Conservation (phyloP, 1,140 invertebrate species). For the Lucilia cuprina region DNA sequence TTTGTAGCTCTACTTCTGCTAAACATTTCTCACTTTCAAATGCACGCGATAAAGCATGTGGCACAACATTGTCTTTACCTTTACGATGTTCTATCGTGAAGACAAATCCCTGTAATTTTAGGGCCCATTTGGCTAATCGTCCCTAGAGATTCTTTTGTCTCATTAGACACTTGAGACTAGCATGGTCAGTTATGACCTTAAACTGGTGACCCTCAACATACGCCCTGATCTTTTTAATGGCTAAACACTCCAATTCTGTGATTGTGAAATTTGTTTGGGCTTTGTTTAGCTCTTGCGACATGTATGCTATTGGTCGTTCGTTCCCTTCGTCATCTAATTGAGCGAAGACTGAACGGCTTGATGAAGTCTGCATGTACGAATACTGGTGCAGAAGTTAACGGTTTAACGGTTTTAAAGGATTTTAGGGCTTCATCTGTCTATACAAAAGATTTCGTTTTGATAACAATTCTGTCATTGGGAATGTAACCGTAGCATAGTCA, state of each 20-base stretch:
- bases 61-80: slow-evolving; percentile 21
- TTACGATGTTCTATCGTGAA: slow-evolving; percentile 25
- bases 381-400: neutral
- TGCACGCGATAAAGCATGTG: neutral
- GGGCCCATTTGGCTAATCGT: neutral
- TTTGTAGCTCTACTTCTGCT: neutral
- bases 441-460: neutral
- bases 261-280: neutral
- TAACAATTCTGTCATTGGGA: neutral
- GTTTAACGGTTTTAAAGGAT: neutral
- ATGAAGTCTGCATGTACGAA: neutral
- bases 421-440: neutral
- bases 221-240: neutral
- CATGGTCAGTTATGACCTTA: neutral
- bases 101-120: slow-evolving; percentile 15
- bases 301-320: neutral
- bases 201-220: neutral
- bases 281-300: neutral
- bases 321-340: neutral
- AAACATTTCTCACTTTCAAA: neutral
- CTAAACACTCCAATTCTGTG: neutral
- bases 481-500: neutral
- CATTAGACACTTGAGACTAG: neutral
- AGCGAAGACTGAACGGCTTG: neutral
- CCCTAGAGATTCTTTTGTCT: neutral